Conservation (phyloP, 2,888 invertebrate species). For the Idaea dimidiata region DNA sequence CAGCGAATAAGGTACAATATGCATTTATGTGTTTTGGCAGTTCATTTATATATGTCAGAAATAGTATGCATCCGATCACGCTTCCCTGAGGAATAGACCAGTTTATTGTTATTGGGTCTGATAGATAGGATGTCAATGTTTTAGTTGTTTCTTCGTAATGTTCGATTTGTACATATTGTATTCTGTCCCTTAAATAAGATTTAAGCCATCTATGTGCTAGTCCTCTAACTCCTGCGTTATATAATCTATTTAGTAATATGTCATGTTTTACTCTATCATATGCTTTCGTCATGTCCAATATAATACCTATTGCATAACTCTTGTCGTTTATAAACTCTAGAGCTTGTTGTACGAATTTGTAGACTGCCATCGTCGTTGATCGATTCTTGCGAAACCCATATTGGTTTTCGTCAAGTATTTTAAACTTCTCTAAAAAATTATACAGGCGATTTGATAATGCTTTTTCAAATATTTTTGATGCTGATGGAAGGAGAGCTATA, state of each 20-base stretch:
- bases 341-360: background rate
- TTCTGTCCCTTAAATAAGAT: background rate
- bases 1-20: background rate
- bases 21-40: background rate
- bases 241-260: background rate
- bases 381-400: background rate
- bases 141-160: background rate
- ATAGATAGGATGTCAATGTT: background rate
- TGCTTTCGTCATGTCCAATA: background rate
- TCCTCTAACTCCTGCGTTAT: background rate
- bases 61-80: conserved; percentile 18
- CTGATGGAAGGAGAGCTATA: too few relatives aligned
- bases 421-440: too few relatives aligned
- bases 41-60: background rate
- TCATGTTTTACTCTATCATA: background rate
- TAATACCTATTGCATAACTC: background rate
- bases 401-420: too few relatives aligned
- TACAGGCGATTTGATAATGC: too few relatives aligned
- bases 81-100: background rate
- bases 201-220: background rate
- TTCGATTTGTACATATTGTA: background rate
- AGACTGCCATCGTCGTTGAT: background rate
- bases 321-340: background rate
- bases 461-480: too few relatives aligned
- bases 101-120: background rate